Evolutionary conservation across 1,140 invertebrate genomes (phyloP).

Genomic region (Aphidius gifuensis): DNA sequence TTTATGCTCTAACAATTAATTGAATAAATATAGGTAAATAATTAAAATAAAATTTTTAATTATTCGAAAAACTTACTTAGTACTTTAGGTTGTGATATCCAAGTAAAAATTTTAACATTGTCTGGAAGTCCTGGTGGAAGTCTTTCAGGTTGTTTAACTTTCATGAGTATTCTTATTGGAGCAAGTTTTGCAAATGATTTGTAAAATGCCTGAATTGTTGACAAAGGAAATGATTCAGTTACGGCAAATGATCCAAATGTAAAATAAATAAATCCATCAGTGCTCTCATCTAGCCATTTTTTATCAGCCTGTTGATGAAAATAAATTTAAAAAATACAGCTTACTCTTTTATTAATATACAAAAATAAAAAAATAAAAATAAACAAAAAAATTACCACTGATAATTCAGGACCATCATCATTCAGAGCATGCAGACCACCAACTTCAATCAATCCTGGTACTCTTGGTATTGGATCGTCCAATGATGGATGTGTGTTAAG

Average conservation of each 20-base stretch:
- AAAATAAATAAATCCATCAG: slow-evolving; percentile 45
- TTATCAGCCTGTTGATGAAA: slow-evolving; percentile 33
- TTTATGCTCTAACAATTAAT: slow-evolving; percentile 42
- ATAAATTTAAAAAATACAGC: neutral
- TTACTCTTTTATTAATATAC: neutral
- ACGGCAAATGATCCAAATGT: slow-evolving; percentile 39
- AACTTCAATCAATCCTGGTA: slow-evolving; percentile 41
- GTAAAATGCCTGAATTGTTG: slow-evolving; percentile 21
- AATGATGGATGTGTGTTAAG: slow-evolving; percentile 58
- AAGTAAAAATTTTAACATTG: slow-evolving; percentile 28
- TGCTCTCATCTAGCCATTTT: slow-evolving; percentile 33
- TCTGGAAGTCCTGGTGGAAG: slow-evolving; percentile 26
- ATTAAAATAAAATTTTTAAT: neutral
- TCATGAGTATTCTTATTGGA: slow-evolving; percentile 33
- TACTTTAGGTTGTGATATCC: slow-evolving; percentile 29
- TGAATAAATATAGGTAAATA: too few species aligned
- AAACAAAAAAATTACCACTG: neutral
- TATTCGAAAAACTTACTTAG: slow-evolving; percentile 23
- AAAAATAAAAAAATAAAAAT: too few species aligned
- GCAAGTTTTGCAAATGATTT: slow-evolving; percentile 30
- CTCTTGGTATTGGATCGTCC: slow-evolving; percentile 39
- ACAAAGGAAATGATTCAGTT: slow-evolving; percentile 21
- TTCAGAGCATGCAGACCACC: slow-evolving; percentile 40
- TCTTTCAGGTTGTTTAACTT: slow-evolving; percentile 23
- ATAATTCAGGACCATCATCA: neutral